Percentiles rank a stretch among this genome's conserved stretches.
Conservation (phyloP, 2,113 vertebrate genomes). For the Bostrychus sinensis region DNA sequence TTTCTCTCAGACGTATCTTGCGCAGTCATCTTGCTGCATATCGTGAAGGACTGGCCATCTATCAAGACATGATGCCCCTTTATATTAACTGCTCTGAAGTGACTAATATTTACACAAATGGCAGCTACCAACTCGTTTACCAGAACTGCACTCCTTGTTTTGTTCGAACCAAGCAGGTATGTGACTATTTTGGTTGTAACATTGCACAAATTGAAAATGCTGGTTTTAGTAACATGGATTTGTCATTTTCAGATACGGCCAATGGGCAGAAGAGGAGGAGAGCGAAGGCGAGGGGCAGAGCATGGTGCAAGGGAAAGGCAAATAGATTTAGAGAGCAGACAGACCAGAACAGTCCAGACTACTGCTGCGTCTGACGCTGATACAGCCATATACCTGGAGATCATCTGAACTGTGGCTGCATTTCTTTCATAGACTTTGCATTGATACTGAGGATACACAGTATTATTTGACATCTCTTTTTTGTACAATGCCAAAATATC, state of each 20-base stretch:
- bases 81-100: slow-evolving; percentile 83
- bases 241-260: slow-evolving; percentile 46
- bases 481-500: neutral
- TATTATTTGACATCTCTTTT: neutral
- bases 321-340: slow-evolving; percentile 29
- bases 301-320: slow-evolving; percentile 32
- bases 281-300: slow-evolving; percentile 54
- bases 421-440: slow-evolving; percentile 1
- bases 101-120: slow-evolving; percentile 80
- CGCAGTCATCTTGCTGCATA: slow-evolving; percentile 43
- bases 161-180: slow-evolving; percentile 77
- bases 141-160: slow-evolving; percentile 82
- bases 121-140: slow-evolving; percentile 82
- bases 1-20: slow-evolving; percentile 47
- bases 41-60: slow-evolving; percentile 54
- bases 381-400: slow-evolving; percentile 77
- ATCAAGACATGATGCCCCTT: slow-evolving; percentile 73
- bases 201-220: neutral
- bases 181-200: neutral
- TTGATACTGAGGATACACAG: neutral
- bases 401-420: slow-evolving; percentile 62
- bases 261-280: slow-evolving; percentile 68
- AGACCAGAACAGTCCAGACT: slow-evolving; percentile 38
- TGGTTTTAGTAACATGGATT: neutral
- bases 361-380: slow-evolving; percentile 59